Percentiles rank a stretch among this genome's conserved stretches.
Evolutionary conservation across 2,797 vertebrate species (phyloP).

Genomic region (Poeciliopsis gracilis): DNA sequence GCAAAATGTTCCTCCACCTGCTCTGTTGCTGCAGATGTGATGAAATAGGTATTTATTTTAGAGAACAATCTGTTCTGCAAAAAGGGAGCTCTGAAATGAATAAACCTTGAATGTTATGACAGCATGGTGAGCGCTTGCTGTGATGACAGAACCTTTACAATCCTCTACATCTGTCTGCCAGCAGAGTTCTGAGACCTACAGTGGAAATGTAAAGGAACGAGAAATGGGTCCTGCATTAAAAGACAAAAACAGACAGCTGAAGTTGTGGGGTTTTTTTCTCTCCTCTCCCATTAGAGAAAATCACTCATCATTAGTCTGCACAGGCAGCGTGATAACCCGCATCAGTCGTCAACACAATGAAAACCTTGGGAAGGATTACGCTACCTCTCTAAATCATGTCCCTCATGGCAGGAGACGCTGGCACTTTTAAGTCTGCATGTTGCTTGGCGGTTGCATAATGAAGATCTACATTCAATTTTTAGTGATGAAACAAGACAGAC

Average conservation of each 20-base stretch:
- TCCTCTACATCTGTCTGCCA: conserved; percentile 4
- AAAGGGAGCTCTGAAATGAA: conserved; percentile 12
- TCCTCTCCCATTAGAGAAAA: conserved; percentile 34
- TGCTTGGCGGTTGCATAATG: conserved; percentile 17
- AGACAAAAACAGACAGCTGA: conserved; percentile 18
- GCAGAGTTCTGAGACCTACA: conserved; percentile 9
- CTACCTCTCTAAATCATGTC: conserved; percentile 35
- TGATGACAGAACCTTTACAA: conserved; percentile 7
- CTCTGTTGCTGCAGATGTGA: conserved; percentile 9
- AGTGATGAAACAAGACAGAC: conserved; percentile 6
- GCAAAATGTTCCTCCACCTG: conserved; percentile 7
- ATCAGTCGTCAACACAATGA: conserved; percentile 61
- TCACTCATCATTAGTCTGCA: conserved; percentile 56
- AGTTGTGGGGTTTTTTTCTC: conserved; percentile 26
- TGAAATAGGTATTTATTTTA: conserved; percentile 11
- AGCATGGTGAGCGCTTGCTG: conserved; percentile 2
- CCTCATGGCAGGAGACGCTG: conserved; percentile 22
- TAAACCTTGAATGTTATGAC: conserved; percentile 12
- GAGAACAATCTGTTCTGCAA: not conserved
- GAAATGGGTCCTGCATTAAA: conserved; percentile 18
- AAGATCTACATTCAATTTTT: conserved; percentile 20
- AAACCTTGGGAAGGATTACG: conserved; percentile 62
- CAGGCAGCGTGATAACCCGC: conserved; percentile 56
- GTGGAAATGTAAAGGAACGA: conserved; percentile 19
- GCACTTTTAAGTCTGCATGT: conserved; percentile 22